Evolutionary conservation across 1,140 invertebrate species (phyloP).

Genomic region (Paraescarpia echinospica): DNA sequence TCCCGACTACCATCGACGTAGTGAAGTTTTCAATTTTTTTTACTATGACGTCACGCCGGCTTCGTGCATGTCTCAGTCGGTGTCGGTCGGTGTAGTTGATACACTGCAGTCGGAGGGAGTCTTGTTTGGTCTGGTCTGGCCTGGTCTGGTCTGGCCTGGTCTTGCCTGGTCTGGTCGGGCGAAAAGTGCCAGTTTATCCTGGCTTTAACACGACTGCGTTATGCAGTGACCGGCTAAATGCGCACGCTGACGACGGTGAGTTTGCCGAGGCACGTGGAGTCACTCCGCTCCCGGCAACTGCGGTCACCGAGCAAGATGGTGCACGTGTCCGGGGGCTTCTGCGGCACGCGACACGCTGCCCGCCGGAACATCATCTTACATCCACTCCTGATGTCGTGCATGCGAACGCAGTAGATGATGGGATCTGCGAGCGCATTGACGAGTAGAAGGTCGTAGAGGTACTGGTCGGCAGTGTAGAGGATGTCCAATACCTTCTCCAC

Average conservation of each 20-base stretch:
- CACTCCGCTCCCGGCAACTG: background rate
- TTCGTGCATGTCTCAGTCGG: too few species aligned
- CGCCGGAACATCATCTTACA: slow-evolving; percentile 26
- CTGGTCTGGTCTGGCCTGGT: too few species aligned
- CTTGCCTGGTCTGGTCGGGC: too few species aligned
- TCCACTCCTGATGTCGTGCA: slow-evolving; percentile 61
- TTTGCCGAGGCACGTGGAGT: background rate
- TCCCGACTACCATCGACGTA: too few species aligned
- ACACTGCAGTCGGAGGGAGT: too few species aligned
- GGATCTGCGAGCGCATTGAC: slow-evolving; percentile 71
- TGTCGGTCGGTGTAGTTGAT: too few species aligned
- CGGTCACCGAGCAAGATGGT: background rate
- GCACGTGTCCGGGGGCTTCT: background rate
- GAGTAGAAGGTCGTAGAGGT: slow-evolving; percentile 61
- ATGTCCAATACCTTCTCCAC: background rate
- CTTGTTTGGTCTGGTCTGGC: too few species aligned
- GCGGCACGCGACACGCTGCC: background rate
- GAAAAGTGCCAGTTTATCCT: too few species aligned
- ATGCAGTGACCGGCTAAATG: too few species aligned
- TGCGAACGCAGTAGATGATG: slow-evolving; percentile 71
- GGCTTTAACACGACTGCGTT: too few species aligned
- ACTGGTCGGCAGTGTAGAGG: slow-evolving; percentile 36
- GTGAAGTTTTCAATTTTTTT: too few species aligned
- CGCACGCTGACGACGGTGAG: background rate
- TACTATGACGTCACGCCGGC: too few species aligned